These are phyloP conservation scores for Lasioglossum morio DNA, from an alignment of 2,888 invertebrate species.

Conservation along the genomic window DNA sequence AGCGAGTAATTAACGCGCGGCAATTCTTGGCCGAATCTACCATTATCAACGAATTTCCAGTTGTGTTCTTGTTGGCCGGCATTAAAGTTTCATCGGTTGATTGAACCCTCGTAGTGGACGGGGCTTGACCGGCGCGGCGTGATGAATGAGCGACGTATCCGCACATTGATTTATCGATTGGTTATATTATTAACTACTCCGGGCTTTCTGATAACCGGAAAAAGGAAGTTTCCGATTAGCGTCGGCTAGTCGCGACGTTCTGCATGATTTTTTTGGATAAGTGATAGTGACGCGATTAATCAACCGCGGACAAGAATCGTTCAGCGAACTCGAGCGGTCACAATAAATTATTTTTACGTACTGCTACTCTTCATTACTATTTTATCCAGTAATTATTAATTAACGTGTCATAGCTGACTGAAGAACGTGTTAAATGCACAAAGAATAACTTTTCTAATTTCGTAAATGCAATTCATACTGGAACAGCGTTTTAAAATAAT, in stretches of 20 bases:
- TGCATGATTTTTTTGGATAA: not conserved
- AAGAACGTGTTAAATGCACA: no score
- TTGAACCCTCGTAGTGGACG: slow-evolving; percentile 14
- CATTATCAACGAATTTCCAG: slow-evolving; percentile 20
- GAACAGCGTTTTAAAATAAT: no score
- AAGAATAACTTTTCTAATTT: no score
- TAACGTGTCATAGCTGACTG: not conserved
- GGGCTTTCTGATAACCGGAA: not conserved
- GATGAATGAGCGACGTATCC: slow-evolving; percentile 33
- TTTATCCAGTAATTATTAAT: not conserved
- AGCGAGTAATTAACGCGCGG: slow-evolving; percentile 13
- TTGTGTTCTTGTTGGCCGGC: slow-evolving; percentile 17
- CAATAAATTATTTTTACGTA: not conserved
- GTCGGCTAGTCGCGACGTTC: not conserved
- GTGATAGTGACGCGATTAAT: not conserved
- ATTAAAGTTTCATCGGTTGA: slow-evolving; percentile 41
- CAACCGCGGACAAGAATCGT: not conserved
- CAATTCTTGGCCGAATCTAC: slow-evolving; percentile 10
- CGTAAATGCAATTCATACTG: no score
- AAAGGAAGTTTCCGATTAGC: not conserved
- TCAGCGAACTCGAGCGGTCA: not conserved
- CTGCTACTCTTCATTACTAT: not conserved
- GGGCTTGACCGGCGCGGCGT: not conserved
- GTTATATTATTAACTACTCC: slow-evolving; percentile 21
- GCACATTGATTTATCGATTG: slow-evolving; percentile 41